These are phyloP conservation scores for Cromileptes altivelis DNA, from an alignment of 2,113 vertebrate species.

Conservation along the genomic window DNA sequence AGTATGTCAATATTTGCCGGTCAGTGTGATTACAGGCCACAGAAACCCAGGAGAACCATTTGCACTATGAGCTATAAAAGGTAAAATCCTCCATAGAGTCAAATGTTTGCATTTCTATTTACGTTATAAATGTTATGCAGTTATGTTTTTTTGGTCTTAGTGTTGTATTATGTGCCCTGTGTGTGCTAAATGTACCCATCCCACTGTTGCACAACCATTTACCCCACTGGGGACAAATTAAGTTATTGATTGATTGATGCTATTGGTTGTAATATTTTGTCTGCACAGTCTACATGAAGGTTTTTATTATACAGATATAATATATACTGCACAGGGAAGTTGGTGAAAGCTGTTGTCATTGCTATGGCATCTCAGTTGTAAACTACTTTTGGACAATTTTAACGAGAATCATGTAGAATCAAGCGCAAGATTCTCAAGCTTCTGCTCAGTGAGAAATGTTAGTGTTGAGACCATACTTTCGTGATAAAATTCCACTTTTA, in stretches of 20 bases:
- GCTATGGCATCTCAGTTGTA: too few relatives aligned
- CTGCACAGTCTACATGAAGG: neutral
- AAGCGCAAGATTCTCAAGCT: neutral
- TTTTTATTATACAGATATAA: neutral
- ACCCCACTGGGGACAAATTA: too few relatives aligned
- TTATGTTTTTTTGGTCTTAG: too few relatives aligned
- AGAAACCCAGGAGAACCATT: neutral
- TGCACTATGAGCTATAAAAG: slow-evolving; percentile 7
- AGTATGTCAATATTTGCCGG: slow-evolving; percentile 47
- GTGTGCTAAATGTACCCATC: too few relatives aligned
- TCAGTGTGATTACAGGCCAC: slow-evolving; percentile 31
- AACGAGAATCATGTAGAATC: too few relatives aligned
- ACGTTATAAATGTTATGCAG: too few relatives aligned
- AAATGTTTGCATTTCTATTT: slow-evolving; percentile 17
- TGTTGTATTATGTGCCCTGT: too few relatives aligned
- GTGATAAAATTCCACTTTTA: neutral
- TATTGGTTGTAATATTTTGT: slow-evolving; percentile 7
- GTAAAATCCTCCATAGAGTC: slow-evolving; percentile 6
- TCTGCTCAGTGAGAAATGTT: neutral
- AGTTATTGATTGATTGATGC: neutral
- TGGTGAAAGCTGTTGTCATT: neutral
- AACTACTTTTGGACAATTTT: too few relatives aligned
- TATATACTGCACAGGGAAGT: neutral
- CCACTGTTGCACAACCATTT: too few relatives aligned
- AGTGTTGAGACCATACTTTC: neutral